A percentile compares a stretch with the other conserved stretches of the same genome.
phyloP scores from a whole-genome alignment of 2,888 invertebrate genomes.

The Melanotus villosus region DNA sequence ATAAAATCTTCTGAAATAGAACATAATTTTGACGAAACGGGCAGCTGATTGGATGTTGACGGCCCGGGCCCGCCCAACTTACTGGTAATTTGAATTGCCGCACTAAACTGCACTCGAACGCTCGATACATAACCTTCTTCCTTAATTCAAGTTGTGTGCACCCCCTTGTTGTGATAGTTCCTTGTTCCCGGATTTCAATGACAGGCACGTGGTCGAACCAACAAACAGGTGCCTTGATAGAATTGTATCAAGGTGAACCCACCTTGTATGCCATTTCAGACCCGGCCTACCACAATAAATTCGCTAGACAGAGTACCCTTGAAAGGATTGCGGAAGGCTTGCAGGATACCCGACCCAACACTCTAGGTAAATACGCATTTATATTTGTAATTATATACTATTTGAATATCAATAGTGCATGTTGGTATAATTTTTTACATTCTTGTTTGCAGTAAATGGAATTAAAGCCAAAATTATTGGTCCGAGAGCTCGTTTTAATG shows the following conservation, averaged over 20 bases:
- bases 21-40: background rate
- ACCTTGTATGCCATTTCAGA: background rate
- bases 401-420: too few species aligned
- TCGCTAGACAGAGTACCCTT: background rate
- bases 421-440: too few species aligned
- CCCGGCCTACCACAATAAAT: background rate
- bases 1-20: background rate
- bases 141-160: background rate
- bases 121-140: background rate
- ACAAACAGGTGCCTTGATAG: background rate
- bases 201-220: background rate
- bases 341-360: too few species aligned
- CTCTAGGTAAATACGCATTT: background rate
- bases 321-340: background rate
- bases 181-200: constrained; percentile 1
- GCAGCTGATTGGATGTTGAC: background rate
- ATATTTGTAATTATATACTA: background rate
- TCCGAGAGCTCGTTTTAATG: background rate
- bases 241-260: background rate
- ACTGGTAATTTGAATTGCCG: background rate
- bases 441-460: constrained; percentile 1
- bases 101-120: background rate
- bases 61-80: too few species aligned
- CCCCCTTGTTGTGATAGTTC: background rate
- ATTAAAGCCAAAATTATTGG: background rate